Conservation (phyloP, 2,797 vertebrate species). For the Acanthornis magna region DNA sequence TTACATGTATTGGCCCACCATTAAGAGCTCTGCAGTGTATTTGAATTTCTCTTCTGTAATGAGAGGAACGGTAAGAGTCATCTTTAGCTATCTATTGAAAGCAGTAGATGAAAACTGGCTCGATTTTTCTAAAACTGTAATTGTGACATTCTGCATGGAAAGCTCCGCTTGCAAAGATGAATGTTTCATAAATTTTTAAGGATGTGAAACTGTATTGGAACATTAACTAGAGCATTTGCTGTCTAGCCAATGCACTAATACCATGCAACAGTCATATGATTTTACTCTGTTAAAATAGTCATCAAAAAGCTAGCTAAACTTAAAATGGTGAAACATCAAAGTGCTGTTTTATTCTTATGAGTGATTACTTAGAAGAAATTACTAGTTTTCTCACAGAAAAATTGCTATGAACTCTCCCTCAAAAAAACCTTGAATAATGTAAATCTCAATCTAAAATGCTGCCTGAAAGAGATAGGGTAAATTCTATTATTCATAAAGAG, state of each 20-base stretch:
- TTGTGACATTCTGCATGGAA: neutral
- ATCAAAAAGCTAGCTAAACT: slow-evolving; percentile 3
- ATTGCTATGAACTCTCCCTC: neutral
- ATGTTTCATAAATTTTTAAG: slow-evolving; percentile 44
- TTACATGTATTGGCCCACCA: neutral
- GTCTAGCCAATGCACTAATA: neutral
- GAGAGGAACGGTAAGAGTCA: neutral
- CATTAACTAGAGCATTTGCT: slow-evolving; percentile 32
- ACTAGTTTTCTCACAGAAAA: slow-evolving; percentile 7
- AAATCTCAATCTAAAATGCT: slow-evolving; percentile 21
- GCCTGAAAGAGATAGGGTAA: neutral
- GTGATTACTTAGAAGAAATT: slow-evolving; percentile 13
- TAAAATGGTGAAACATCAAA: slow-evolving; percentile 27
- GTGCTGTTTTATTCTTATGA: slow-evolving; percentile 1
- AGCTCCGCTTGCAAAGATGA: neutral
- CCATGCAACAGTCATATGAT: neutral
- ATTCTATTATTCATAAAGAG: slow-evolving; percentile 48
- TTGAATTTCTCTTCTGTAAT: neutral
- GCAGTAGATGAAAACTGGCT: neutral
- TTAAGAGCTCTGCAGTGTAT: neutral
- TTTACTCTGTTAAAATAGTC: neutral
- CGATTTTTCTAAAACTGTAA: neutral
- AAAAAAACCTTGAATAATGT: slow-evolving; percentile 23
- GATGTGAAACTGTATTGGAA: neutral
- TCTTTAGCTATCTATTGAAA: neutral